Percentiles rank a stretch among this genome's conserved stretches.
Evolutionary conservation across 1,140 invertebrate genomes (phyloP).

Genomic region (Heterodera carotae): DNA sequence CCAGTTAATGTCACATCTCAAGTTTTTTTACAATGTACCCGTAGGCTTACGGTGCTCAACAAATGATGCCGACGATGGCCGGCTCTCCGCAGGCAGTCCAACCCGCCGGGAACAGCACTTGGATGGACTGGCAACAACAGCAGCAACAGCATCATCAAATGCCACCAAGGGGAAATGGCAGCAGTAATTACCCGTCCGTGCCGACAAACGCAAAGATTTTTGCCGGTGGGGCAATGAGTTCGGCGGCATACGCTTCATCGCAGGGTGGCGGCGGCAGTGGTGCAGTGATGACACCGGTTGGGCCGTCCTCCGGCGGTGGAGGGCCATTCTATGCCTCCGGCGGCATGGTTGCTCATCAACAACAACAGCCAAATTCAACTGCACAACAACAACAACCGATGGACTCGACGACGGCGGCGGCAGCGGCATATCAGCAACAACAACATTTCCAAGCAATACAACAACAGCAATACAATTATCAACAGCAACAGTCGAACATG

Average conservation of each 20-base stretch:
- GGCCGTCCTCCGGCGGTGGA: background rate
- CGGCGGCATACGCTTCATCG: background rate
- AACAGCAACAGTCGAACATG: slow-evolving; percentile 31
- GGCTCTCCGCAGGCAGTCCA: background rate
- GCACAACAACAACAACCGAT: background rate
- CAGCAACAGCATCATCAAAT: slow-evolving; percentile 8
- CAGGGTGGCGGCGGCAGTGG: background rate
- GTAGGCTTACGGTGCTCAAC: too few species aligned
- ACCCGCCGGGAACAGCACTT: slow-evolving; percentile 9
- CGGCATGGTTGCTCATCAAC: too few species aligned
- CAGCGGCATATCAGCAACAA: slow-evolving; percentile 13
- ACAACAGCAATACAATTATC: slow-evolving; percentile 19
- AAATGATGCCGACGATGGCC: slow-evolving; percentile 17
- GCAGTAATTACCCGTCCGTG: background rate
- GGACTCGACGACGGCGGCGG: too few species aligned
- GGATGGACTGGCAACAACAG: slow-evolving; percentile 22
- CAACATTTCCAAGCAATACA: slow-evolving; percentile 7
- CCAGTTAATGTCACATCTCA: too few species aligned
- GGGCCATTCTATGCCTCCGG: too few species aligned
- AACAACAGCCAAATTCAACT: background rate
- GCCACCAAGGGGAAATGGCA: background rate
- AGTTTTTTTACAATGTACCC: too few species aligned
- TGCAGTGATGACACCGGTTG: background rate
- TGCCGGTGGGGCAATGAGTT: background rate
- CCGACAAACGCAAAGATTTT: slow-evolving; percentile 12